Base-by-base conservation (phyloP, 2,888 invertebrate genomes). In the Elmis aenea region DNA sequence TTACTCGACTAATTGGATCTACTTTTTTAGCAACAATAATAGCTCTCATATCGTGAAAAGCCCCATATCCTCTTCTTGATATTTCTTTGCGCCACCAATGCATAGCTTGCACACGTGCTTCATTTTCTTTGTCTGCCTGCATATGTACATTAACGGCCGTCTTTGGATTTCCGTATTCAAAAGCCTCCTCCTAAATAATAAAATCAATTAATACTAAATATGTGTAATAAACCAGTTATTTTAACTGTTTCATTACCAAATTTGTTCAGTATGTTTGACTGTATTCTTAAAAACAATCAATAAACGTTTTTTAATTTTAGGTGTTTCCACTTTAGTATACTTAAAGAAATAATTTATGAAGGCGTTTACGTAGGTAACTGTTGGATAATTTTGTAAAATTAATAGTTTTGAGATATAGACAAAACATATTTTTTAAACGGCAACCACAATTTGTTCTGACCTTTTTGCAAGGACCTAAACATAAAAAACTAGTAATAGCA, bases 151-250 rank as follows among this genome's bases (percentile, higher is more conserved):
- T 67, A 2, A 66, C 67, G 30, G 55, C 50, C 0, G 82, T 79
- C 30, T 67, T 64, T 0, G 83, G 81, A 63, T 89, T 89, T 2
- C 91, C 91, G 82, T 87, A 91, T 61, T 92, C 92, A 63, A 75
- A 89, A 1, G 78, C 74, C 52, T 86, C 85, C 62, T 92, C 92
- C 85, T 87, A 52, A 60, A 47, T 34, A 23, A 46, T 20, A 9
- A 10, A 15, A 9, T 24, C 13, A 24, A 18, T 10, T 13, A 30
- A 6, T 24, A n/a, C 14, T 18, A 12, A 26, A 31, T 33, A 11
- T 9, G 18, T 10, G 20, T 21, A 4, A 22, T 13, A 30, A 10
- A 13, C 6, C 5, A 27, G n/a, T 9, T n/a, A 10, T 22, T 31
- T n/a, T n/a, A n/a, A n/a, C n/a, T n/a, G n/a, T n/a, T n/a, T n/a